These are phyloP conservation scores for Choreutis nemorana DNA, from an alignment of 2,888 invertebrate genomes.

Conservation along the genomic window DNA sequence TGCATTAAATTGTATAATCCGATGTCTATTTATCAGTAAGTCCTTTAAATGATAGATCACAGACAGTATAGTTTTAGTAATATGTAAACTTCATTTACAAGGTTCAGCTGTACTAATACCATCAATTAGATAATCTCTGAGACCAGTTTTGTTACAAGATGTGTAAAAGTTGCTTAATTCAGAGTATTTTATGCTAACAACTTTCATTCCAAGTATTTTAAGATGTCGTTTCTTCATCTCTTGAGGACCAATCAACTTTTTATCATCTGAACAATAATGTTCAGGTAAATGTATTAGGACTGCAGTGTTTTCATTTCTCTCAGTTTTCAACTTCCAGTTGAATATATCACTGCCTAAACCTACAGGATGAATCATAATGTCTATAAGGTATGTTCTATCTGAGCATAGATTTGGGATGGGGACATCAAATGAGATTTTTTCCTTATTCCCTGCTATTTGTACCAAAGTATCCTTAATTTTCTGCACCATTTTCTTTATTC, in stretches of 20 bases:
- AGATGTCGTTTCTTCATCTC: slow-evolving; percentile 70
- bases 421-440: slow-evolving; percentile 55
- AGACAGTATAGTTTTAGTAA: too few species aligned
- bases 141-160: slow-evolving; percentile 44
- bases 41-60: too few species aligned
- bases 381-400: slow-evolving; percentile 67
- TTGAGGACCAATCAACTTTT: slow-evolving; percentile 68
- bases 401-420: slow-evolving; percentile 62
- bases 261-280: slow-evolving; percentile 67
- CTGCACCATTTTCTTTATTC: slow-evolving; percentile 56
- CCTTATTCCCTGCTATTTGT: slow-evolving; percentile 42
- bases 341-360: slow-evolving; percentile 38
- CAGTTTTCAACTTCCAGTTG: slow-evolving; percentile 47
- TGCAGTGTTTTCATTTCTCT: slow-evolving; percentile 56
- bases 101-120: slow-evolving; percentile 38
- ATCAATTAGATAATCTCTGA: slow-evolving; percentile 59
- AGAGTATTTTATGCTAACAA: slow-evolving; percentile 66
- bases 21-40: neutral
- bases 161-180: slow-evolving; percentile 52
- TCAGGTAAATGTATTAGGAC: slow-evolving; percentile 71
- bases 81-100: slow-evolving; percentile 15
- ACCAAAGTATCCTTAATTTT: slow-evolving; percentile 47
- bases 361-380: slow-evolving; percentile 65
- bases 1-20: neutral
- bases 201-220: slow-evolving; percentile 68